Conservation (phyloP, 1,140 invertebrate genomes). For the Agraylea sexmaculata region DNA sequence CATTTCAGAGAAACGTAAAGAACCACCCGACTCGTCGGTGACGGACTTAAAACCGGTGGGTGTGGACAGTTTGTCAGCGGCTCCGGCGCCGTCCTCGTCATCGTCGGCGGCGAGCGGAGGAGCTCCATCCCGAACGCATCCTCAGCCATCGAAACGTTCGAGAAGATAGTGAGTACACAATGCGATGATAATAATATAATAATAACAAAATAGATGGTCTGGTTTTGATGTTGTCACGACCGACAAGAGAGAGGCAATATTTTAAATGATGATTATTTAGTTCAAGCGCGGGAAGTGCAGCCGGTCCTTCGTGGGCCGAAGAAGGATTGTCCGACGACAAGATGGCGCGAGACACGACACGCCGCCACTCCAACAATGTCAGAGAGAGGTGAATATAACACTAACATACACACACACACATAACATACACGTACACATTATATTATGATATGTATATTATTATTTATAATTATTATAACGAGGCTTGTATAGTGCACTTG, state of each 20-base stretch:
- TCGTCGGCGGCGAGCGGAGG: constrained; percentile 8
- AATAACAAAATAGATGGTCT: no score
- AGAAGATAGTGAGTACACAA: constrained; percentile 28
- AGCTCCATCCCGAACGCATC: constrained; percentile 41
- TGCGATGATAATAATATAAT: background rate
- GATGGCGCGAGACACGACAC: constrained; percentile 62
- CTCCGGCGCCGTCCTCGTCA: constrained; percentile 25
- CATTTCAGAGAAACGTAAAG: constrained; percentile 74
- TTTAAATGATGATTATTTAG: no score
- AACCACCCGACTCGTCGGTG: constrained; percentile 53
- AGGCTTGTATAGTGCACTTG: no score
- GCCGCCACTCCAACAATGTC: constrained; percentile 75
- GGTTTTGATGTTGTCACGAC: no score
- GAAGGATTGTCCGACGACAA: no score
- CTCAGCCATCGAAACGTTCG: constrained; percentile 66
- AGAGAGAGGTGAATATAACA: constrained; percentile 54
- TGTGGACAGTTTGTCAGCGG: constrained; percentile 42
- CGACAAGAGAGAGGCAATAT: no score
- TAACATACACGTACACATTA: constrained; percentile 1
- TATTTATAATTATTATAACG: no score
- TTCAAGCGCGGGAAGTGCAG: background rate
- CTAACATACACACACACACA: background rate
- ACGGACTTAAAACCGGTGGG: constrained; percentile 56
- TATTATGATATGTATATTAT: background rate
- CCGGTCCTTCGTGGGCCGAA: constrained; percentile 39